phyloP scores from a whole-genome alignment of 2,888 invertebrate genomes.

The Temnothorax unifasciatus region DNA sequence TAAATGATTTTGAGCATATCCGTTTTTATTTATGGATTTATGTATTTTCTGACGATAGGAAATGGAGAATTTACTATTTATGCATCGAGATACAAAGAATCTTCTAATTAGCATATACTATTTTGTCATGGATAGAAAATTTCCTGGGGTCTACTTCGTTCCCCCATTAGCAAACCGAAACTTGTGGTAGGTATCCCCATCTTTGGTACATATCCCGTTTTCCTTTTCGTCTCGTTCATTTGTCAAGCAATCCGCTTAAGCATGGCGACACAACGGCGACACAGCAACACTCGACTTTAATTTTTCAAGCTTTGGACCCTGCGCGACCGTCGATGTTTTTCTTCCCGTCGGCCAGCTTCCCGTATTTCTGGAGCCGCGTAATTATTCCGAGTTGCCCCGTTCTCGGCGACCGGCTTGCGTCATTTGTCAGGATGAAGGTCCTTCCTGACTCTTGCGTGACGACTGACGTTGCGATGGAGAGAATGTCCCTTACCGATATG shows the following conservation, averaged over 20 bases:
- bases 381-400: conserved; percentile 71
- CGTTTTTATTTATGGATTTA: too few species aligned
- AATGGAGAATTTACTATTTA: not conserved
- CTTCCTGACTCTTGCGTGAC: conserved; percentile 65
- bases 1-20: not conserved
- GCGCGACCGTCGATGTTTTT: conserved; percentile 74
- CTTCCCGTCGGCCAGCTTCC: conserved; percentile 67
- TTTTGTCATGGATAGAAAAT: not conserved
- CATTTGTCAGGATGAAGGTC: conserved; percentile 80
- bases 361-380: conserved; percentile 77
- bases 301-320: conserved; percentile 80
- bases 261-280: conserved; percentile 64
- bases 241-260: conserved; percentile 76
- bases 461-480: conserved; percentile 44
- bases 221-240: conserved; percentile 69
- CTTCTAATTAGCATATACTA: not conserved
- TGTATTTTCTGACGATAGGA: not conserved
- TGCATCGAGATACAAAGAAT: not conserved
- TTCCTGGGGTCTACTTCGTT: not conserved
- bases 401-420: conserved; percentile 64
- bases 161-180: not conserved
- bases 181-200: conserved; percentile 22
- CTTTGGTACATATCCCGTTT: not conserved
- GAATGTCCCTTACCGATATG: not conserved
- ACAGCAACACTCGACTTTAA: conserved; percentile 77